Base-by-base conservation (phyloP, 1,140 invertebrate genomes). In the Philotrypesis tridentata region DNA sequence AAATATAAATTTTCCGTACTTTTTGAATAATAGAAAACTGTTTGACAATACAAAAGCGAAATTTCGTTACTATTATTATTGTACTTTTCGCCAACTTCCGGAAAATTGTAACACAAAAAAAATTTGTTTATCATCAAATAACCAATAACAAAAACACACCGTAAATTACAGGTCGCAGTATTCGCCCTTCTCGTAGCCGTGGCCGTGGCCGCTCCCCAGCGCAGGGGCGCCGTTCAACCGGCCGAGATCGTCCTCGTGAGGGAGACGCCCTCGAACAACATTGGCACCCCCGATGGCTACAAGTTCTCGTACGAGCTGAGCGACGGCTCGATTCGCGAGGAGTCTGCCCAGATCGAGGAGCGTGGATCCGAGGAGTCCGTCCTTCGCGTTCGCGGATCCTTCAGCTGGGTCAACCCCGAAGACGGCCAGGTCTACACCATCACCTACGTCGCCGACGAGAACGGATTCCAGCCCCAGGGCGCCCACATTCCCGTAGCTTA, bases 311-410 rank as follows among this genome's bases (percentile, higher is more conserved):
- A 92, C 43, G 92, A 94, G 86, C 93, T 94, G 37, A 93, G 93
- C 86, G 93, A 95, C 86, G 94, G 94, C 17, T 92, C 93, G 82
- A 85, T 85, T 0, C 87, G 89, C 11, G 88, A 92, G n/a, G 94
- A 95, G 88, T 85, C 91, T 65, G 94, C 92, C 6, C 84, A 89
- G 33, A 85, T 94, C 25, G 90, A 91, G 71, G 71, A 82, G 40
- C 71, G 79, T n/a, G 90, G 90, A 17, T 27, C 23, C 76, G 87
- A 94, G 11, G 67, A 33, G 0, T 25, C 27, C 17, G 37, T 77
- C 33, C 87, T 95, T 12, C 89, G 90, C 9, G 93, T 95, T 40
- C 89, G 92, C 8, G 94, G 94, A 33, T 91, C 92, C 63, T 94
- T 92, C 89, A 92, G 92, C 55, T 95, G 93, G 92, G 87, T 92